A percentile compares a stretch with the other conserved stretches of the same genome.
Evolutionary conservation across 53 echinoderm and acorn worm species (phyloP).

Genomic region (Paracentrotus lividus): DNA sequence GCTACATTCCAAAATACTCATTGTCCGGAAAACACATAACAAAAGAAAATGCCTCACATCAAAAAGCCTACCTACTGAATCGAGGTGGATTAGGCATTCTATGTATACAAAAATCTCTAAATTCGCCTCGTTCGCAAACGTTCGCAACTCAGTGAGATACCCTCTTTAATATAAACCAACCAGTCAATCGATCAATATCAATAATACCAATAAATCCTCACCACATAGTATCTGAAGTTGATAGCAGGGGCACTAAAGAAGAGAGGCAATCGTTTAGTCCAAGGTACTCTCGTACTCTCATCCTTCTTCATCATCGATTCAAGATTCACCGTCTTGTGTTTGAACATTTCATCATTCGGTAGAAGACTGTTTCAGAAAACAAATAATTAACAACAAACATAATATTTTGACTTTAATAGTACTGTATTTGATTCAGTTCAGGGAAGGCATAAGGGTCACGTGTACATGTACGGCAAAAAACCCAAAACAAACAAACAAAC

Average conservation of each 20-base stretch:
- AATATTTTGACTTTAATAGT: background rate
- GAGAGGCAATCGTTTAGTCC: conserved; percentile 66
- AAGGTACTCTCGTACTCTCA: conserved; percentile 44
- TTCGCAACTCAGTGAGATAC: too few species aligned
- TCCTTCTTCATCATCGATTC: conserved; percentile 31
- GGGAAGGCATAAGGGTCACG: too few species aligned
- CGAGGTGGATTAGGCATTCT: too few species aligned
- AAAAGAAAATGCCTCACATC: too few species aligned
- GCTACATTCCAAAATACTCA: too few species aligned
- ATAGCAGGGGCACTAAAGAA: conserved; percentile 84
- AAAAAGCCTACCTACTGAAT: too few species aligned
- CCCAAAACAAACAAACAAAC: too few species aligned
- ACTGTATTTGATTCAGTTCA: too few species aligned
- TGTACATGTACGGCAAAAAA: too few species aligned
- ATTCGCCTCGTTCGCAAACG: too few species aligned
- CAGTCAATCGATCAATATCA: background rate
- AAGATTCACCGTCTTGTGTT: conserved; percentile 46
- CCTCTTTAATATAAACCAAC: background rate
- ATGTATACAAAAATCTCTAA: too few species aligned
- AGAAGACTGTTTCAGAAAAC: conserved; percentile 2
- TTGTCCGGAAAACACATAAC: too few species aligned
- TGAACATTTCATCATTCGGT: conserved; percentile 54
- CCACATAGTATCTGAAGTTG: conserved; percentile 85
- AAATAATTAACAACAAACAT: background rate
- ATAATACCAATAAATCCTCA: conserved; percentile 12